A percentile compares a stretch with the other conserved stretches of the same genome.
Conservation (phyloP, 2,888 invertebrate genomes). For the Zaprionus lineosus region DNA sequence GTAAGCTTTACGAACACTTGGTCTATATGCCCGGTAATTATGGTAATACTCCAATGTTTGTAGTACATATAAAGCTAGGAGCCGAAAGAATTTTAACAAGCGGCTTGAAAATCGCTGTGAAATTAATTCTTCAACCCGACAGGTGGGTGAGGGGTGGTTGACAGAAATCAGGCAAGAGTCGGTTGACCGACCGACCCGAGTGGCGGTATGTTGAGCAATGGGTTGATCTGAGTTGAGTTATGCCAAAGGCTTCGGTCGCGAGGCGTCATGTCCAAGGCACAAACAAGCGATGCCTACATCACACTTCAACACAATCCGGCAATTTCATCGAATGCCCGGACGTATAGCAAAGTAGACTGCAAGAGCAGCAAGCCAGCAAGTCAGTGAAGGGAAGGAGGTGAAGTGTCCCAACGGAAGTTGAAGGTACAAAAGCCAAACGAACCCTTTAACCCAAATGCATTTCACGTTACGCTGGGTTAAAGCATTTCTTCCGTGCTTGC, state of each 20-base stretch:
- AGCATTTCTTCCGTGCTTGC: slow-evolving; percentile 58
- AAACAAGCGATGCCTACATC: slow-evolving; percentile 81
- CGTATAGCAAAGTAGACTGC: slow-evolving; percentile 24
- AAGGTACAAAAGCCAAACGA: slow-evolving; percentile 14
- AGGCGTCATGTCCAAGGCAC: slow-evolving; percentile 48
- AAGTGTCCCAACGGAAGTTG: background rate
- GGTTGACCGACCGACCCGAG: no score
- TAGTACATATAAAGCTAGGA: slow-evolving; percentile 5
- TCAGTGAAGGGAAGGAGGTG: background rate
- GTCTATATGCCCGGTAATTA: no score
- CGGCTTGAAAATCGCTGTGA: slow-evolving; percentile 30
- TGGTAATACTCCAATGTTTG: no score
- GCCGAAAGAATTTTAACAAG: slow-evolving; percentile 39
- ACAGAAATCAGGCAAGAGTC: no score
- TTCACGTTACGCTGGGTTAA: slow-evolving; percentile 58
- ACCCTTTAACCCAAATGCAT: slow-evolving; percentile 69
- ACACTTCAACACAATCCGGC: slow-evolving; percentile 82
- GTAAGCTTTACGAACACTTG: no score
- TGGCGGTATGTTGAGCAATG: no score
- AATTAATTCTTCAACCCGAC: slow-evolving; percentile 42
- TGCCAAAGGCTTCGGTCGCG: slow-evolving; percentile 49
- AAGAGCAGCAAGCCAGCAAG: background rate
- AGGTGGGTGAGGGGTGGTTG: slow-evolving; percentile 1
- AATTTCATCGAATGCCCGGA: slow-evolving; percentile 79
- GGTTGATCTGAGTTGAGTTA: slow-evolving; percentile 45